These are phyloP conservation scores for Notarius quadriscutis DNA, from an alignment of 2,113 vertebrate species.

Conservation along the genomic window DNA sequence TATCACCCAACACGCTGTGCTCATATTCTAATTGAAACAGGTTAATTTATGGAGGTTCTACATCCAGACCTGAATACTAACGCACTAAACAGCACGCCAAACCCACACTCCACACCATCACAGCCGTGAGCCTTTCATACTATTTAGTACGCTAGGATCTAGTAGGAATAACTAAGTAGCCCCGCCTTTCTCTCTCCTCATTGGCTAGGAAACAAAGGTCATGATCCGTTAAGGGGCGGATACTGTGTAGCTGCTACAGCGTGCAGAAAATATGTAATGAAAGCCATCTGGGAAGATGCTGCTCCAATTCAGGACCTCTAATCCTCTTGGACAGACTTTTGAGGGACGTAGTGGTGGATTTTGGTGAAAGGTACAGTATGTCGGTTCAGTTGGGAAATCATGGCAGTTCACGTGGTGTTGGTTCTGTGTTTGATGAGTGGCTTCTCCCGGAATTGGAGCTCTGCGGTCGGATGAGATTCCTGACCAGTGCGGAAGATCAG, in stretches of 20 bases:
- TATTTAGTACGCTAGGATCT: neutral
- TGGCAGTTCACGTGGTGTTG: neutral
- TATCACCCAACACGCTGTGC: neutral
- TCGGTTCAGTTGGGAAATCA: neutral
- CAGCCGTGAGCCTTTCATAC: neutral
- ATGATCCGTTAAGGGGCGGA: slow-evolving; percentile 19
- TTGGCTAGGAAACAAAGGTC: slow-evolving; percentile 24
- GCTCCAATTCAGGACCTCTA: neutral
- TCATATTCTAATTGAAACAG: neutral
- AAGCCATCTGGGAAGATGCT: neutral
- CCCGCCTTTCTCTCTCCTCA: slow-evolving; percentile 33
- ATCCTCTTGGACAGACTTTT: neutral
- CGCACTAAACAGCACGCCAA: neutral
- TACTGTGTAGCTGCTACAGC: neutral
- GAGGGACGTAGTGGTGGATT: neutral
- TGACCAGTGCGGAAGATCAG: neutral
- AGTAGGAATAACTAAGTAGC: neutral
- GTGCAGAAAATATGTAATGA: slow-evolving; percentile 11
- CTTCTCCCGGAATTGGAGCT: slow-evolving; percentile 15
- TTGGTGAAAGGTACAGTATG: slow-evolving; percentile 29
- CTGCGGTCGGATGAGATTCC: neutral
- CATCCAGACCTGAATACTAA: neutral
- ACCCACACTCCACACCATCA: neutral
- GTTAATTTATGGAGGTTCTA: neutral
- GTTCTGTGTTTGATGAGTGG: neutral